Percentiles rank a stretch among this genome's conserved stretches.
phyloP scores from a whole-genome alignment of 2,888 invertebrate species.

The Lysandra bellargus region DNA sequence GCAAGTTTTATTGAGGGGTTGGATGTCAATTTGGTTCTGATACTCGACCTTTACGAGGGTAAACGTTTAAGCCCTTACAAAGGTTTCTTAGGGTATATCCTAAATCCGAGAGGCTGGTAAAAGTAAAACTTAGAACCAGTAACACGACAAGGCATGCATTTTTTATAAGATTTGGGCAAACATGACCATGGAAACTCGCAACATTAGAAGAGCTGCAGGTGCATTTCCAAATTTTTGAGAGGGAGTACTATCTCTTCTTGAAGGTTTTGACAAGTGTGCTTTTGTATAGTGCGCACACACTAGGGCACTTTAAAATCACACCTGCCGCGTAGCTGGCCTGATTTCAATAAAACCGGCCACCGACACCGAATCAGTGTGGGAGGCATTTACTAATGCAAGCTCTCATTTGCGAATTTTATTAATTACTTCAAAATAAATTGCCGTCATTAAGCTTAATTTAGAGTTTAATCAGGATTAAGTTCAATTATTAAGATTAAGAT shows the following conservation, averaged over 20 bases:
- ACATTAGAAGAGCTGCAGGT: too few relatives aligned
- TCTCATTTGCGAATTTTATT: not conserved
- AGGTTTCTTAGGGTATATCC: not conserved
- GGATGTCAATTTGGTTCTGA: not conserved
- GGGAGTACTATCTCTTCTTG: too few relatives aligned
- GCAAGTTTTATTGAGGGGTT: slow-evolving; percentile 26
- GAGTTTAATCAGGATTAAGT: slow-evolving; percentile 9
- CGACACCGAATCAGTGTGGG: not conserved
- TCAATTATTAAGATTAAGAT: slow-evolving; percentile 17
- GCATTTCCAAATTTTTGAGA: too few relatives aligned
- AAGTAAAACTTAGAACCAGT: not conserved
- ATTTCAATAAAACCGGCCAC: not conserved
- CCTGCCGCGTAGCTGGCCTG: not conserved
- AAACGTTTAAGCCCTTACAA: not conserved
- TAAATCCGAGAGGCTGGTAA: not conserved
- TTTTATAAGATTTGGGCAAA: too few relatives aligned
- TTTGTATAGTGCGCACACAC: too few relatives aligned
- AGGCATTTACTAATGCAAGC: not conserved
- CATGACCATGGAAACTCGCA: too few relatives aligned
- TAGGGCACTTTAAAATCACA: not conserved
- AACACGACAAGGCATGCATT: too few relatives aligned
- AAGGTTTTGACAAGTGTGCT: too few relatives aligned
- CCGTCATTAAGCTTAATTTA: not conserved
- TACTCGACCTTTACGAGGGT: slow-evolving; percentile 13
- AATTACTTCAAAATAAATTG: not conserved